Conservation (phyloP, 2,888 invertebrate species). For the Metalampra italica region DNA sequence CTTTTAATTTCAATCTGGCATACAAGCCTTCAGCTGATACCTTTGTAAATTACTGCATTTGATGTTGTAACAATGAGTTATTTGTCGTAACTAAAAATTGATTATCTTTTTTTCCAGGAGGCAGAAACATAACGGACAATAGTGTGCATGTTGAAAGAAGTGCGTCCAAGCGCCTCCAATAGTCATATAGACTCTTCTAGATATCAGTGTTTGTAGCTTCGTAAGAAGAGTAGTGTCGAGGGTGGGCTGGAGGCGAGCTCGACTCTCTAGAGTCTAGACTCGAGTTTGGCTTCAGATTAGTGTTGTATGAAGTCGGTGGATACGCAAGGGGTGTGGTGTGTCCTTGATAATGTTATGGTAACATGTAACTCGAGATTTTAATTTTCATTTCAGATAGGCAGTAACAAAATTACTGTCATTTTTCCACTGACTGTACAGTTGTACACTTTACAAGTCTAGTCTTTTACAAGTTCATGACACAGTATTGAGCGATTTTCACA, state of each 20-base stretch:
- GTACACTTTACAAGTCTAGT: too few species aligned
- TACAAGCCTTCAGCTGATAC: too few species aligned
- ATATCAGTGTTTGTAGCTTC: slow-evolving; percentile 32
- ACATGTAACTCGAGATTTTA: too few species aligned
- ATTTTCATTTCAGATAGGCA: too few species aligned
- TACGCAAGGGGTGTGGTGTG: not conserved
- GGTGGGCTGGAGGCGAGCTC: slow-evolving; percentile 8
- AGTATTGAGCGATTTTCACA: too few species aligned
- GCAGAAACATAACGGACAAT: slow-evolving; percentile 67
- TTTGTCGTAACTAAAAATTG: too few species aligned
- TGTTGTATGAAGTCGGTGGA: not conserved
- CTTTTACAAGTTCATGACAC: too few species aligned
- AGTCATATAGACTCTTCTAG: slow-evolving; percentile 46
- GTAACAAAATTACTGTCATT: too few species aligned
- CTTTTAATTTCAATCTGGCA: too few species aligned
- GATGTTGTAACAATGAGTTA: too few species aligned
- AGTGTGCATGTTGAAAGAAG: slow-evolving; percentile 54
- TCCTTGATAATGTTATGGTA: not conserved
- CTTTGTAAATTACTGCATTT: too few species aligned
- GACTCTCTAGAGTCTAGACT: not conserved
- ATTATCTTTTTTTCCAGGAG: slow-evolving; percentile 40
- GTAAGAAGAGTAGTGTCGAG: slow-evolving; percentile 17
- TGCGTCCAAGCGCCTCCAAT: slow-evolving; percentile 48
- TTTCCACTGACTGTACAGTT: too few species aligned
- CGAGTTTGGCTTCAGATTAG: slow-evolving; percentile 5